Base-by-base conservation (phyloP, 2,888 invertebrate genomes). In the Apotomis capreana region DNA sequence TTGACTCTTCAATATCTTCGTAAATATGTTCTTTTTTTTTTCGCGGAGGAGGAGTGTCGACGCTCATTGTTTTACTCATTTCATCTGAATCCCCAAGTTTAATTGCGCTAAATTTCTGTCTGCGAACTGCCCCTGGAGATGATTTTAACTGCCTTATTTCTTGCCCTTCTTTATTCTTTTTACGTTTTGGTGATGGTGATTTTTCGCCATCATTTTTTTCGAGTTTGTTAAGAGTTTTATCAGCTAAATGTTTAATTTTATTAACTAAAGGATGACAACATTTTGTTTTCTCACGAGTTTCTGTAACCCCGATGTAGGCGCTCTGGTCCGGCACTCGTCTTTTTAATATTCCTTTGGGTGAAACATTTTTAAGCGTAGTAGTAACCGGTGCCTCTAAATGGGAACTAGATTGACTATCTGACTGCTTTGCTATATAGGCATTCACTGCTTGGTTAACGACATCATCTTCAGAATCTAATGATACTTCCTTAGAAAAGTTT, bases 191-290 rank as follows among this genome's bases (percentile, higher is more conserved):
- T 58, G 78, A 46, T 3, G 93, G 90, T 51, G 91, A 89, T 78
- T 92, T 91, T 80, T 92, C 91, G 77, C 80, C 83, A 74, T 91
- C 91, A 79, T 68, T 87, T 79, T 85, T 89, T 73, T 95, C 95
- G 69, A 91, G 80, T 81, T 93, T 90, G 78, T 94, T 90, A 85
- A 94, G 84, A 79, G 95, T 89, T 84, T 94, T 94, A 78, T 95
- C 95, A 15, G 95, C 95, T 87, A 95, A 91, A 77, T 94, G 94
- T 84, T 94, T 95, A 36, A 95, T 91, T 87, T 95, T 95, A 83
- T 95, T 95, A 77, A 95, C 95, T 70, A 95, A 89, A 44, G 95
- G 95, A 81, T 94, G 94, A 83, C 95, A 94, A 79, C 93, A 94
- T 83, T 94, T 93, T 40, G 92, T 91, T 85, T 94, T 94, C 77